phyloP scores from a whole-genome alignment of 2,113 vertebrate genomes.

The Sialia sialis region DNA sequence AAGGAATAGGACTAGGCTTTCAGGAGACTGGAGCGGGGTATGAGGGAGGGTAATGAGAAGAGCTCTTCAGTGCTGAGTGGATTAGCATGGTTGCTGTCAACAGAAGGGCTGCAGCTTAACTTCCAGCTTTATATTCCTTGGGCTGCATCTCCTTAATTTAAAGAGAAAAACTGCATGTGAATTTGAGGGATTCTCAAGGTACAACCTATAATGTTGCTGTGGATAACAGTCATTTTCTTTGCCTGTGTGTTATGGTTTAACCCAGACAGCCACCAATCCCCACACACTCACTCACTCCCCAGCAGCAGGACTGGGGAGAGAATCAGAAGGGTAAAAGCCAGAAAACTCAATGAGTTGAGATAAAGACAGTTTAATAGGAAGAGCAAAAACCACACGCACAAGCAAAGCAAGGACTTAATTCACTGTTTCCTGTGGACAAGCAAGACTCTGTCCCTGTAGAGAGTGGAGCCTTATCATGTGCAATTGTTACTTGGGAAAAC shows the following conservation, averaged over 20 bases:
- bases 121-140: not conserved
- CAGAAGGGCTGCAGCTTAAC: not conserved
- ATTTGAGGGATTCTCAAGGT: not conserved
- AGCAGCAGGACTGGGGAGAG: not conserved
- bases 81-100: not conserved
- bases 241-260: not conserved
- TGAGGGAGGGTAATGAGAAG: not conserved
- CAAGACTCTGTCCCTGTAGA: too few species aligned
- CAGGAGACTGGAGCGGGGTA: fast-evolving
- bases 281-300: not conserved
- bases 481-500: not conserved
- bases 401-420: not conserved
- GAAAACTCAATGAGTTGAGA: fast-evolving
- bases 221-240: not conserved
- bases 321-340: not conserved
- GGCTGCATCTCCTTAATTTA: not conserved
- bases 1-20: not conserved
- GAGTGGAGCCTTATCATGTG: fast-evolving
- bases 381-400: not conserved
- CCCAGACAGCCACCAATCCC: not conserved
- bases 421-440: not conserved
- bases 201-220: not conserved
- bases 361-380: not conserved
- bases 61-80: not conserved
- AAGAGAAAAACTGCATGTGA: not conserved